Percentiles rank a stretch among this genome's conserved stretches.
These are phyloP conservation scores for Melanophora roralis DNA, from an alignment of 2,888 invertebrate genomes.

Conservation along the genomic window DNA sequence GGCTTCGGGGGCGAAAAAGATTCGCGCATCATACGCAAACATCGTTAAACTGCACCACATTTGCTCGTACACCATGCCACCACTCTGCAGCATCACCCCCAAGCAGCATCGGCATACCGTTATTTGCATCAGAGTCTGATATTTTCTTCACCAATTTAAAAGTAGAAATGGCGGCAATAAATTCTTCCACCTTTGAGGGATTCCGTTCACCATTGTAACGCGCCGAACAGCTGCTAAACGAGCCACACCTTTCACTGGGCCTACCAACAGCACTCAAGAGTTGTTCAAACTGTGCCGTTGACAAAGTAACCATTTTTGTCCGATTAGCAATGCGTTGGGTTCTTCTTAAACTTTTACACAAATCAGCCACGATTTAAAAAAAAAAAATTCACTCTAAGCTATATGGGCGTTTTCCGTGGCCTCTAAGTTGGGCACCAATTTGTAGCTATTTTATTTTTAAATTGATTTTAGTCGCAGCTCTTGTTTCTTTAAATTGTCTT, in stretches of 20 bases:
- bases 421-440: conserved; percentile 5
- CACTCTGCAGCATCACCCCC: conserved; percentile 48
- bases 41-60: conserved; percentile 20
- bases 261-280: conserved; percentile 26
- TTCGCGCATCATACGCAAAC: conserved; percentile 45
- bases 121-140: too few species aligned
- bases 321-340: too few species aligned
- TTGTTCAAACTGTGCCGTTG: conserved; percentile 25
- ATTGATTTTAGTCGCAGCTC: neutral
- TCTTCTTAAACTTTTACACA: too few species aligned
- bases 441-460: neutral
- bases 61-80: conserved; percentile 47
- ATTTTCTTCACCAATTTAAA: conserved; percentile 58
- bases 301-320: neutral
- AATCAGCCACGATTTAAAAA: neutral
- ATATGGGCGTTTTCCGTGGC: neutral
- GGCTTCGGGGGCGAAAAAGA: neutral
- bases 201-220: conserved; percentile 49
- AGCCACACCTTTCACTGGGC: conserved; percentile 17
- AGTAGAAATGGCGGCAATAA: conserved; percentile 45
- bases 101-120: conserved; percentile 43
- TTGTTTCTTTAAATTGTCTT: neutral
- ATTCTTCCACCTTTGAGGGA: conserved; percentile 49
- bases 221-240: conserved; percentile 26
- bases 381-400: neutral